Percentiles rank a stretch among this genome's conserved stretches.
Conservation (phyloP, 1,140 invertebrate genomes). For the Pectinophora gossypiella region DNA sequence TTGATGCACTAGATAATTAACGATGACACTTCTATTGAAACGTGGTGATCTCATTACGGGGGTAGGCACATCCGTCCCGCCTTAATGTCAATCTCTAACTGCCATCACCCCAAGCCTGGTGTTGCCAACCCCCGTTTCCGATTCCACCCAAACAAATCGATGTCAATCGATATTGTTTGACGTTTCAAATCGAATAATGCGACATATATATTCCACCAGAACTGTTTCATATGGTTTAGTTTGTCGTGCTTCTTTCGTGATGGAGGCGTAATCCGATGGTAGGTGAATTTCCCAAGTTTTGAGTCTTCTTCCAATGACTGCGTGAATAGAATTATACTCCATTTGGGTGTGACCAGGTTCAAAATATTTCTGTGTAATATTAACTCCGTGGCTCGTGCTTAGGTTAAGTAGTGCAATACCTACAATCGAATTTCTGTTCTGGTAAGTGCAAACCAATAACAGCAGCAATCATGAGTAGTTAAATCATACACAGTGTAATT, state of each 20-base stretch:
- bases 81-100: too few relatives aligned
- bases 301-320: conserved; percentile 8
- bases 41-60: too few relatives aligned
- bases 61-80: too few relatives aligned
- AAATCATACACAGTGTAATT: conserved; percentile 62
- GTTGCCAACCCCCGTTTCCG: too few relatives aligned
- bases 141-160: too few relatives aligned
- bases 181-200: too few relatives aligned
- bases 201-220: too few relatives aligned
- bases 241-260: conserved; percentile 1
- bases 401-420: conserved; percentile 41
- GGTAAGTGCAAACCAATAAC: conserved; percentile 48
- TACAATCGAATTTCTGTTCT: conserved; percentile 42
- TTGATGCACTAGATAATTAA: too few relatives aligned
- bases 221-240: conserved; percentile 1
- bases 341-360: conserved; percentile 61
- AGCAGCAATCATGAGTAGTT: conserved; percentile 20
- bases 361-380: conserved; percentile 53
- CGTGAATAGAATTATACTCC: conserved; percentile 52
- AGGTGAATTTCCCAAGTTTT: conserved; percentile 11
- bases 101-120: too few relatives aligned
- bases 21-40: too few relatives aligned
- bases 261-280: background rate
- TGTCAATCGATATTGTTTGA: too few relatives aligned
- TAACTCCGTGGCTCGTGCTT: conserved; percentile 22